Evolutionary conservation across 2,113 vertebrate species (phyloP).

Genomic region (Uropsilus gracilis): DNA sequence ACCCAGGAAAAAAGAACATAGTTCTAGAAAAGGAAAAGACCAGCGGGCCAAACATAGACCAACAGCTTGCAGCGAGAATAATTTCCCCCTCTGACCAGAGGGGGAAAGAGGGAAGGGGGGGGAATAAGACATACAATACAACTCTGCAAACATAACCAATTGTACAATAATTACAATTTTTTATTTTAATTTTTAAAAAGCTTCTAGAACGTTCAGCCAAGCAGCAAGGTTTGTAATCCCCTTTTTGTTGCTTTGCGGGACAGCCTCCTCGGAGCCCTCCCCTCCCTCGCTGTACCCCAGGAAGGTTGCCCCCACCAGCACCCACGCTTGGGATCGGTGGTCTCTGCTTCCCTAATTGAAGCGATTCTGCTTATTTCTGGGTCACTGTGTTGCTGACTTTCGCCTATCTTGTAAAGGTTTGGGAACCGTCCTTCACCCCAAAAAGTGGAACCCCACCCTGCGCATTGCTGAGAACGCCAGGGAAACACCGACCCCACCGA

Average conservation of each 20-base stretch:
- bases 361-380: not conserved
- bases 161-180: too few species aligned
- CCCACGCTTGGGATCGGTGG: rapidly evolving
- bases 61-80: too few species aligned
- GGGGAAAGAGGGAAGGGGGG: too few species aligned
- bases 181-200: too few species aligned
- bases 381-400: not conserved
- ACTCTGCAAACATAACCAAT: too few species aligned
- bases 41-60: too few species aligned
- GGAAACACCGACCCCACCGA: not conserved
- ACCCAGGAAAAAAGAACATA: too few species aligned
- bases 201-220: not conserved
- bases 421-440: not conserved
- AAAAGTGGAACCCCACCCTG: not conserved
- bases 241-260: not conserved
- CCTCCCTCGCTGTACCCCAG: not conserved
- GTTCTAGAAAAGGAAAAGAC: too few species aligned
- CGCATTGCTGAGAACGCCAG: too few species aligned
- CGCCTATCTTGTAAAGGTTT: not conserved
- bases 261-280: not conserved
- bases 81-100: too few species aligned
- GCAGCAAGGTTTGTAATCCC: not conserved
- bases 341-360: not conserved
- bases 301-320: not conserved
- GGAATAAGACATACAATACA: too few species aligned